Percentiles rank a stretch among this genome's conserved stretches.
Evolutionary conservation across 2,888 invertebrate genomes (phyloP).

Genomic region (Eurois occulta): DNA sequence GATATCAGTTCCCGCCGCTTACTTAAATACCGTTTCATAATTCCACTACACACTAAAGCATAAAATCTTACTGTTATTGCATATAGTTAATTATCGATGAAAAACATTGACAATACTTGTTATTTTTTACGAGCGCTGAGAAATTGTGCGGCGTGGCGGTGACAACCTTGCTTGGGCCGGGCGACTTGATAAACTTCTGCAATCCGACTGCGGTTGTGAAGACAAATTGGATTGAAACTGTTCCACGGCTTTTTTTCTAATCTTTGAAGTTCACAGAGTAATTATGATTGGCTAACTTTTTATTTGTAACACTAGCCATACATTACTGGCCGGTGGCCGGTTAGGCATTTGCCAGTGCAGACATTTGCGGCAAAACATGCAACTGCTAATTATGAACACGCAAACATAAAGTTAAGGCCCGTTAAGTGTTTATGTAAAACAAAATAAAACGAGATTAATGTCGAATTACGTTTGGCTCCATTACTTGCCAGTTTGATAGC

Average conservation of each 20-base stretch:
- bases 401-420: slow-evolving; percentile 34
- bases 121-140: slow-evolving; percentile 51
- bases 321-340: no score
- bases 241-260: slow-evolving; percentile 58
- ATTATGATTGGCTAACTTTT: slow-evolving; percentile 58
- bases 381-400: slow-evolving; percentile 52
- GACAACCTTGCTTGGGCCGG: slow-evolving; percentile 63
- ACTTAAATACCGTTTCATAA: slow-evolving; percentile 52
- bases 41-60: slow-evolving; percentile 29
- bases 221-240: slow-evolving; percentile 67
- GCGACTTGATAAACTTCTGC: slow-evolving; percentile 70
- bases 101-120: slow-evolving; percentile 56
- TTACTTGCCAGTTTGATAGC: slow-evolving; percentile 6
- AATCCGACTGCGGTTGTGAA: slow-evolving; percentile 65
- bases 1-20: slow-evolving; percentile 19
- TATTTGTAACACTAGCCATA: slow-evolving; percentile 41
- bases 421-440: slow-evolving; percentile 32
- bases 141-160: slow-evolving; percentile 25
- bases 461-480: slow-evolving; percentile 31
- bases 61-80: slow-evolving; percentile 55
- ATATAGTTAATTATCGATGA: slow-evolving; percentile 41
- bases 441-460: slow-evolving; percentile 45
- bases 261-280: slow-evolving; percentile 56
- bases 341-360: slow-evolving; percentile 39
- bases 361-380: slow-evolving; percentile 48